Percentiles rank a stretch among this genome's conserved stretches.
Evolutionary conservation across 2,888 invertebrate genomes (phyloP).

Genomic region (Machimus rusticus): DNA sequence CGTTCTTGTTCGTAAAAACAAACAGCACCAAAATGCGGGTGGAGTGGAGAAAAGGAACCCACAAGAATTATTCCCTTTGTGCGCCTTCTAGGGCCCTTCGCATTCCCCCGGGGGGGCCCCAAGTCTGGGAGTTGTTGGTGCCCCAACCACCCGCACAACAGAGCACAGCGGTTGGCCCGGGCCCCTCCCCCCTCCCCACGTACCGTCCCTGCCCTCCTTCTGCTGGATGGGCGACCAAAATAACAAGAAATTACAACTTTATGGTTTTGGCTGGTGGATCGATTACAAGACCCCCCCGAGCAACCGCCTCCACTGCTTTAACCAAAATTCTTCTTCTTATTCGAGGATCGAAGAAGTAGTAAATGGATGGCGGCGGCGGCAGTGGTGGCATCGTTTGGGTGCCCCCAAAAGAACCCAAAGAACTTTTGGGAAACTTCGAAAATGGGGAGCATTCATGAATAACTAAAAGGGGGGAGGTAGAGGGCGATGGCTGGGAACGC

Average conservation of each 20-base stretch:
- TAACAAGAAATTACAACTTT: slow-evolving; percentile 36
- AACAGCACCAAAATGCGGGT: neutral
- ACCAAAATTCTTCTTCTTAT: neutral
- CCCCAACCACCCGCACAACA: neutral
- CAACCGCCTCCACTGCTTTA: neutral
- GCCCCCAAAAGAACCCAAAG: slow-evolving; percentile 8
- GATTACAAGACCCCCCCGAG: neutral
- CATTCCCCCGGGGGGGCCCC: neutral
- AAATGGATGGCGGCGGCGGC: neutral
- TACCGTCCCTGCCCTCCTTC: no score
- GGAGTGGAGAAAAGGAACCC: neutral
- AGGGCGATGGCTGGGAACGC: slow-evolving; percentile 9
- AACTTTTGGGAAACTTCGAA: slow-evolving; percentile 22
- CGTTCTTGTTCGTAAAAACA: neutral
- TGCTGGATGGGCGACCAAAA: neutral
- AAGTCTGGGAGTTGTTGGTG: neutral
- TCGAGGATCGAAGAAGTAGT: slow-evolving; percentile 26
- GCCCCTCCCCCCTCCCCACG: neutral
- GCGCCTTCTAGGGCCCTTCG: neutral
- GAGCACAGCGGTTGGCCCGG: neutral
- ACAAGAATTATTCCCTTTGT: slow-evolving; percentile 11
- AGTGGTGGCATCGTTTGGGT: slow-evolving; percentile 9
- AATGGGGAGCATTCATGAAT: slow-evolving; percentile 29
- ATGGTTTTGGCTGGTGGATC: slow-evolving; percentile 37
- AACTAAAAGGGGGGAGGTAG: neutral